Percentiles rank a stretch among this genome's conserved stretches.
These are phyloP conservation scores for Karalla daura DNA, from an alignment of 2,797 vertebrate genomes.

Conservation along the genomic window DNA sequence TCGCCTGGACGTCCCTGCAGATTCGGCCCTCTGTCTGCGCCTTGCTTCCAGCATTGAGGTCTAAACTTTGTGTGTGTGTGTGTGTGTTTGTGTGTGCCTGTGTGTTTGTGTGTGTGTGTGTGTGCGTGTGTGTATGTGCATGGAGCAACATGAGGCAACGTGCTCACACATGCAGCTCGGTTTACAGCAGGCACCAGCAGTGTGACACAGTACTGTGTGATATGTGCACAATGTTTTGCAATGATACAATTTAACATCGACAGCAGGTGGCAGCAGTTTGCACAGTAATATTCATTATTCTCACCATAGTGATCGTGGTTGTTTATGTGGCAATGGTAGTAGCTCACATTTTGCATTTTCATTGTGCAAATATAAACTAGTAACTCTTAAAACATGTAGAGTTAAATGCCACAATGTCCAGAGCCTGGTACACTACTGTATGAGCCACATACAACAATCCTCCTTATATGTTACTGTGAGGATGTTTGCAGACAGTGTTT, in stretches of 20 bases:
- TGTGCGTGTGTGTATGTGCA: too few species aligned
- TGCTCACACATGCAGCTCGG: neutral
- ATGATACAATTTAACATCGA: slow-evolving; percentile 4
- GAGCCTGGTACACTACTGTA: neutral
- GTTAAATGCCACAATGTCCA: slow-evolving; percentile 9
- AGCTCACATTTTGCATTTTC: slow-evolving; percentile 1
- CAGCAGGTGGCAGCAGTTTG: slow-evolving; percentile 37
- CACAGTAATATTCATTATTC: neutral
- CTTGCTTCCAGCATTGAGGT: slow-evolving; percentile 88
- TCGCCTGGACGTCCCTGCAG: slow-evolving; percentile 85
- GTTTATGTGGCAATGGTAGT: neutral
- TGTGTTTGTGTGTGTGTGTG: too few species aligned
- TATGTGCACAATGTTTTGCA: neutral
- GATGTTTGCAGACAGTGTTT: slow-evolving; percentile 22
- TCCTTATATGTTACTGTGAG: slow-evolving; percentile 17
- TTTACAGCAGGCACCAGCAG: neutral
- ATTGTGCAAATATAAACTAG: neutral
- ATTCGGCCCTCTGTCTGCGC: slow-evolving; percentile 90
- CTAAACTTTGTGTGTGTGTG: too few species aligned
- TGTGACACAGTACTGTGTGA: neutral
- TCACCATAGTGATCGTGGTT: neutral
- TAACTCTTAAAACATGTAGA: neutral
- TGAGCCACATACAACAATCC: slow-evolving; percentile 19
- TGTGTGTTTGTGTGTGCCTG: too few species aligned
- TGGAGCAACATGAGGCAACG: neutral